Base-by-base conservation (phyloP, 23 tunicate species). In the Botrylloides violaceus region DNA sequence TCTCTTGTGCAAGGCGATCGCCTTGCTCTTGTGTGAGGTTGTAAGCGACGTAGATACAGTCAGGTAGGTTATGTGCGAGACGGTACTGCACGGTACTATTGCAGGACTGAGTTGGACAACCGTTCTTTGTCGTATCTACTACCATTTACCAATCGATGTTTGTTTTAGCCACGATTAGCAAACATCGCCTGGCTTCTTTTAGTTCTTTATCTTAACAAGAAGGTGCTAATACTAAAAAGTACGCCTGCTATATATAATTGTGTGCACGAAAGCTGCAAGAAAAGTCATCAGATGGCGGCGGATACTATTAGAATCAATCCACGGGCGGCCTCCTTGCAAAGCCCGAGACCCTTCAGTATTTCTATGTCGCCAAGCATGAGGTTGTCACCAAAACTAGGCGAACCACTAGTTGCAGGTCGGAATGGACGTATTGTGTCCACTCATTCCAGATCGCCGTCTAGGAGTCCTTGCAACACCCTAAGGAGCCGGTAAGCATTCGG, bases 341-440 rank as follows among this genome's bases (percentile, higher is more conserved):
- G 74, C 29, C 74, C 74, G 6, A 68, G 74, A 22, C 74, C 74
- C n/a, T 68, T 37, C 47, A 32, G 49, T 18, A 31, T 33, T 4
- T 26, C 74, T 1, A 37, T n/a, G 24, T 68, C 74, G 30, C 61
- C 74, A 26, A 68, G 74, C 28, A 24, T 19, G 21, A 39, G 74
- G 37, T 15, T 39, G 74, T 68, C 74, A 21, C 74, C 74, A 7
- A 68, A 68, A 68, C 26, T 20, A 9, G 29, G 74, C 49, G 74
- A 68, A 6, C 74, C 74, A 12, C 37, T 68, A 25, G 29, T 38
- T 2, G 74, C 74, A 19, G 74, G 74, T 37, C 36, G 37, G 12
- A 68, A 68, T 30, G 74, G 74, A 37, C 23, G 58, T 21, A 15
- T 68, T 24, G 56, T 43, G 23, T 68, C 74, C 4, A 68, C 58